Evolutionary conservation across 2,113 vertebrate genomes (phyloP).

Genomic region (Gambusia affinis): DNA sequence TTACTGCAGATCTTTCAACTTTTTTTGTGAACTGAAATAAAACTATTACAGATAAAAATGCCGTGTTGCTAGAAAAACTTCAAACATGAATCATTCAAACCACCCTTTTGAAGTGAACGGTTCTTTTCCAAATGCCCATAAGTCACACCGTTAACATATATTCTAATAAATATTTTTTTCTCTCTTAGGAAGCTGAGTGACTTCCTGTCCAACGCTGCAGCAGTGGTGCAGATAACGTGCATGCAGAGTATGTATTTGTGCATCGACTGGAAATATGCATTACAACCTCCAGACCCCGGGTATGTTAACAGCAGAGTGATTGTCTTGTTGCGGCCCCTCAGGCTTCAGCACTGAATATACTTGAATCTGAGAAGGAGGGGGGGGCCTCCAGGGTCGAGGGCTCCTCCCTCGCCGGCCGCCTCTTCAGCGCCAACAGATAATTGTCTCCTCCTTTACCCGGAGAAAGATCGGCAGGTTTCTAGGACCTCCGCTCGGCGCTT

Average conservation of each 20-base stretch:
- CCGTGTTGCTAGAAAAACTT: too few relatives aligned
- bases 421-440: slow-evolving; percentile 62
- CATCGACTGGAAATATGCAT: slow-evolving; percentile 34
- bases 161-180: not conserved
- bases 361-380: slow-evolving; percentile 33
- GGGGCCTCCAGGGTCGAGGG: slow-evolving; percentile 10
- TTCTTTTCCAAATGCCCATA: too few relatives aligned
- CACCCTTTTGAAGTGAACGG: too few relatives aligned
- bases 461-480: slow-evolving; percentile 67
- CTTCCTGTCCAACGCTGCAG: not conserved
- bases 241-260: slow-evolving; percentile 26
- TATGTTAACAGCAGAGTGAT: slow-evolving; percentile 47
- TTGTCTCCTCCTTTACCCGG: slow-evolving; percentile 66
- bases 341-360: slow-evolving; percentile 46
- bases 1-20: too few relatives aligned
- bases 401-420: slow-evolving; percentile 46
- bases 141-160: not conserved
- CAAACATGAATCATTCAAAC: too few relatives aligned
- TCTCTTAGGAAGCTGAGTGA: slow-evolving; percentile 3
- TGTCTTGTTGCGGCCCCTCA: slow-evolving; percentile 44
- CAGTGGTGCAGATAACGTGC: slow-evolving; percentile 7
- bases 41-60: too few relatives aligned
- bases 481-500: slow-evolving; percentile 67
- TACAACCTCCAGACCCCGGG: slow-evolving; percentile 32
- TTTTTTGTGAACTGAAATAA: too few relatives aligned